These are phyloP conservation scores for Lomographa bimaculata DNA, from an alignment of 2,888 invertebrate species.

Conservation along the genomic window DNA sequence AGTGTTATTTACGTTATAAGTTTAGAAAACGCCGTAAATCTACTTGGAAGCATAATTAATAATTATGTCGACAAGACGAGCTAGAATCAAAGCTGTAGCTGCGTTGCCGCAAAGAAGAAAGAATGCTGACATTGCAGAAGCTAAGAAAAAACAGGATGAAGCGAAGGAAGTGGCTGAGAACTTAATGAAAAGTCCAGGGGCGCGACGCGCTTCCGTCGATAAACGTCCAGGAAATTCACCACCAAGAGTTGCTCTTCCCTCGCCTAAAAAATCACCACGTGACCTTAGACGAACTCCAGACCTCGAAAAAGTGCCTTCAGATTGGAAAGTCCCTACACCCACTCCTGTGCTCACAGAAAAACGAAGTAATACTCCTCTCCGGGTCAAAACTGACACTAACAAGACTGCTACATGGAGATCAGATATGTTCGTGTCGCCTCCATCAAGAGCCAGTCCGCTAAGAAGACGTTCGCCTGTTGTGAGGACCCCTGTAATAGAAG, in stretches of 20 bases:
- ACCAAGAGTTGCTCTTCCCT: slow-evolving; percentile 22
- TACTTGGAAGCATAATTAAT: too few relatives aligned
- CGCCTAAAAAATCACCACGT: slow-evolving; percentile 36
- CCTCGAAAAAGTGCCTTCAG: slow-evolving; percentile 19
- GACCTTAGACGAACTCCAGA: slow-evolving; percentile 29
- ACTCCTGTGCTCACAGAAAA: slow-evolving; percentile 35
- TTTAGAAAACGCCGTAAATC: too few relatives aligned
- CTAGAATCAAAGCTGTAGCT: slow-evolving; percentile 89
- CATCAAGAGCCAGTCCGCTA: slow-evolving; percentile 41
- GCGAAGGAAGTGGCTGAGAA: slow-evolving; percentile 45
- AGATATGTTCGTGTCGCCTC: slow-evolving; percentile 55
- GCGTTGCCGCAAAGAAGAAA: slow-evolving; percentile 84
- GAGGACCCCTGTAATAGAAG: slow-evolving; percentile 41
- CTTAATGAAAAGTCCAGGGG: slow-evolving; percentile 47
- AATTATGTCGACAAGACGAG: slow-evolving; percentile 86
- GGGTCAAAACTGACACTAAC: slow-evolving; percentile 7
- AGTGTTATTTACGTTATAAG: too few relatives aligned
- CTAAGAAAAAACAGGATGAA: slow-evolving; percentile 39
- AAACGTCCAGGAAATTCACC: slow-evolving; percentile 32
- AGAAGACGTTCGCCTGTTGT: slow-evolving; percentile 41
- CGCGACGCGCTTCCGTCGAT: slow-evolving; percentile 39
- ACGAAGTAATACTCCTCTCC: slow-evolving; percentile 24
- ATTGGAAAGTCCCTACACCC: slow-evolving; percentile 28
- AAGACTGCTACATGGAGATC: slow-evolving; percentile 10
- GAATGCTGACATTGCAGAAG: slow-evolving; percentile 54